Percentiles rank a stretch among this genome's conserved stretches.
Evolutionary conservation across 30 jellyfish, hydroid and myxozoan species (phyloP).

Genomic region (Aurelia coerulea): DNA sequence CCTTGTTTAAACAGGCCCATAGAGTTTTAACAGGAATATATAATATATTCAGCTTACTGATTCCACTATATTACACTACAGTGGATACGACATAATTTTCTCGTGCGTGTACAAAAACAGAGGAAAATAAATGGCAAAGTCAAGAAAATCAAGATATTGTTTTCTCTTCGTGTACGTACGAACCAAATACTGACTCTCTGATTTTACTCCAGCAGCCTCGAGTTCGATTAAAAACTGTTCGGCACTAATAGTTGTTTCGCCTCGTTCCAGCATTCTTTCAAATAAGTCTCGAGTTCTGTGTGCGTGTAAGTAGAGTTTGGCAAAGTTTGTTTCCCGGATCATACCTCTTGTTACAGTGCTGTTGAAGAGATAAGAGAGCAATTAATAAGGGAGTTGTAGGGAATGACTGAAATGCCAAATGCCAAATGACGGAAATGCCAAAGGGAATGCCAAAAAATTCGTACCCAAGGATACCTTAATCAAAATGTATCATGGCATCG

Average conservation of each 20-base stretch:
- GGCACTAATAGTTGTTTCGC: conserved; percentile 36
- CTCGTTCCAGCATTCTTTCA: conserved; percentile 41
- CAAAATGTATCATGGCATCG: no score
- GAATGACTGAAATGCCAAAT: no score
- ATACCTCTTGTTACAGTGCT: conserved; percentile 50
- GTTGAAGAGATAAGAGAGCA: neutral
- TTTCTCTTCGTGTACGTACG: conserved; percentile 20
- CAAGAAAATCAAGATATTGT: conserved; percentile 40
- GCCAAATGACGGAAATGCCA: no score
- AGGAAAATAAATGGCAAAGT: conserved; percentile 50
- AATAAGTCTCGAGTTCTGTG: conserved; percentile 57
- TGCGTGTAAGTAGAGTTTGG: conserved; percentile 45
- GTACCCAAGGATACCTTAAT: no score
- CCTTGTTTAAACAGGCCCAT: no score
- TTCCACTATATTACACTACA: neutral
- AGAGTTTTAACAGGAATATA: no score
- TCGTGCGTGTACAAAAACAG: conserved; percentile 51
- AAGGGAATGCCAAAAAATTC: no score
- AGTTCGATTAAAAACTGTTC: conserved; percentile 63
- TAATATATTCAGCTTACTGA: no score
- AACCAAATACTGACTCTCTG: conserved; percentile 24
- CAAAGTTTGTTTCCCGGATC: conserved; percentile 45
- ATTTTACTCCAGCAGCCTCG: conserved; percentile 57
- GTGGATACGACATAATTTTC: conserved; percentile 42
- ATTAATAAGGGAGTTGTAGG: no score